Conservation (phyloP, 2,888 invertebrate species). For the Mechanitis messenoides region DNA sequence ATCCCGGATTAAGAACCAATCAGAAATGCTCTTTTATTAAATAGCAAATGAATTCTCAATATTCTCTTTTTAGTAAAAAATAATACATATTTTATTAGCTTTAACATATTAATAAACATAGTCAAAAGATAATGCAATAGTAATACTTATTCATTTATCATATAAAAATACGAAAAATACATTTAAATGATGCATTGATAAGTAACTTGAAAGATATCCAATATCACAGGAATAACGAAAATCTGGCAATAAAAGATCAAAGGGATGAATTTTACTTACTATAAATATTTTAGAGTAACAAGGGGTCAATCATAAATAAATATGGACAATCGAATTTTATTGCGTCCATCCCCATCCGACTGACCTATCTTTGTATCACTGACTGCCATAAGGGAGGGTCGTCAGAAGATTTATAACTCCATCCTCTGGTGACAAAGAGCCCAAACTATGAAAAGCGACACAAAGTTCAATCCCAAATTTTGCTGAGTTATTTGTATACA, state of each 20-base stretch:
- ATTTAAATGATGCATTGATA: neutral
- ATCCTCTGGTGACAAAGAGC: conserved; percentile 53
- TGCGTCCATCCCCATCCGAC: conserved; percentile 55
- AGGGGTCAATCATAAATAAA: conserved; percentile 45
- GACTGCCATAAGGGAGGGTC: conserved; percentile 54
- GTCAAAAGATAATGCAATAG: no score
- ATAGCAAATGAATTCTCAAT: no score
- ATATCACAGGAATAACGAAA: conserved; percentile 13
- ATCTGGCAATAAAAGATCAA: conserved; percentile 19
- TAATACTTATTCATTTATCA: no score
- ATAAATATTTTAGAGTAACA: conserved; percentile 35
- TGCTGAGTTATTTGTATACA: conserved; percentile 13
- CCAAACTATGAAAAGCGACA: conserved; percentile 51
- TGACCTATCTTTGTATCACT: conserved; percentile 52
- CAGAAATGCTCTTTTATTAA: conserved; percentile 6
- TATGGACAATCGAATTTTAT: conserved; percentile 52
- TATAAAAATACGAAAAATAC: neutral
- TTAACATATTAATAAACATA: no score
- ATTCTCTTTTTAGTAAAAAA: no score
- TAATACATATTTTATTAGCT: no score
- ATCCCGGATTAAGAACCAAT: conserved; percentile 44
- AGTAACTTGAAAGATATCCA: conserved; percentile 4
- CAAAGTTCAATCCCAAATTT: conserved; percentile 37
- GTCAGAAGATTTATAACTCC: conserved; percentile 57
- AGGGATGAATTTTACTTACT: conserved; percentile 26